A percentile compares a stretch with the other conserved stretches of the same genome.
Conservation (phyloP, 1,140 invertebrate species). For the Babylonia areolata region DNA sequence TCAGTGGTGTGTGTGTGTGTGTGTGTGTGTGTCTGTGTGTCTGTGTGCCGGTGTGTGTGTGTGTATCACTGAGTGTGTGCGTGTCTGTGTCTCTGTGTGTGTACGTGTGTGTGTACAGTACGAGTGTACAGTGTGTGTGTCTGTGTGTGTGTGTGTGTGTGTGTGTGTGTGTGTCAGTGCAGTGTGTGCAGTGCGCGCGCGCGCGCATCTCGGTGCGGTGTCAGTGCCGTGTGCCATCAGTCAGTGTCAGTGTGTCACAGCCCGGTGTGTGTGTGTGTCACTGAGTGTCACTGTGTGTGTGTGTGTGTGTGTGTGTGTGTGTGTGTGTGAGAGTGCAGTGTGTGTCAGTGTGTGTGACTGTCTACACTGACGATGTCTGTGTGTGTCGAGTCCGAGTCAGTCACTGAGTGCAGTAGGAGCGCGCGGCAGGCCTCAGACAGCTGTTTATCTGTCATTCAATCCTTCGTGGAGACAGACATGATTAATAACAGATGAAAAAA, state of each 20-base stretch:
- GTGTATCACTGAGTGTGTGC: not conserved
- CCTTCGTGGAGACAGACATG: too few species aligned
- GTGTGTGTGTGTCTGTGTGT: conserved; percentile 5
- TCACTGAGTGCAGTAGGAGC: too few species aligned
- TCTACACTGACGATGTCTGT: too few species aligned
- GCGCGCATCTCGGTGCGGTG: too few species aligned
- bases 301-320: conserved; percentile 2
- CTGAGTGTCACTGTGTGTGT: too few species aligned
- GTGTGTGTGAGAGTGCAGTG: not conserved
- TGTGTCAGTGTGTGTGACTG: not conserved
- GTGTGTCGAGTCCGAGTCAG: too few species aligned
- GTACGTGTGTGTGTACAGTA: not conserved
- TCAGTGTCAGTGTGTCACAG: not conserved
- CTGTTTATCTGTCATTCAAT: too few species aligned
- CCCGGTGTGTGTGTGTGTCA: not conserved
- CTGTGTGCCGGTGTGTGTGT: not conserved
- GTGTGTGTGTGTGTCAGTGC: not conserved
- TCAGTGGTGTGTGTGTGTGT: not conserved
- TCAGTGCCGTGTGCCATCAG: too few species aligned
- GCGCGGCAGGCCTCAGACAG: too few species aligned
- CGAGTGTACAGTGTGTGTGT: not conserved
- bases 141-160: not conserved
- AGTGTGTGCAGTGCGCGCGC: not conserved
- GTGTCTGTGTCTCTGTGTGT: not conserved
- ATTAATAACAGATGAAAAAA: too few species aligned